Base-by-base conservation (phyloP, 2,888 invertebrate genomes). In the Boloria euphrosyne region DNA sequence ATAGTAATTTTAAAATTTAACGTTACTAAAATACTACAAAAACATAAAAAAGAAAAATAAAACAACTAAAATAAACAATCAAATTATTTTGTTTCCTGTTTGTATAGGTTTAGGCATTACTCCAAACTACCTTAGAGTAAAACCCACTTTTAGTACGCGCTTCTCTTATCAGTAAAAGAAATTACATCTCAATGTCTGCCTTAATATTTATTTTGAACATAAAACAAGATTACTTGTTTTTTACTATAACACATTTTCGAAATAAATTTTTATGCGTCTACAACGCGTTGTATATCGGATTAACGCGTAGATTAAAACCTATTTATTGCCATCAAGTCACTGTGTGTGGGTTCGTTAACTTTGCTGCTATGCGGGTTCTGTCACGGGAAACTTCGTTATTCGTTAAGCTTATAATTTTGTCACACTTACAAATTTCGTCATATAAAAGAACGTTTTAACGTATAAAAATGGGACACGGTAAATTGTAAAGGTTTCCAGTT, bases 391-490 rank as follows among this genome's bases (percentile, higher is more conserved):
- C 43, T 63, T 27, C 22, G 50, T 44, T 5, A 22, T 63, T 27
- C 22, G 50, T 44, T 5, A 22, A 16, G 50, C 51, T 57, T 16
- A 44, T 57, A 63, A 63, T 63, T 57, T 51, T 43, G 57, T 63
- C 13, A 55, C 55, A 43, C 49, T 46, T n/a, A 50, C 50, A 10
- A 57, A n/a, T 57, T 63, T 50, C 38, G 4, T 14, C 10, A 38
- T 59, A 50, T 14, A 50, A 59, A 59, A 49, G 59, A 59, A 14
- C 50, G 31, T 47, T 53, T 17, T 49, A 65, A n/a, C 17, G 46
- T 62, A 49, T n/a, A 52, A 62, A 66, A 63, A 49, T 57, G 50
- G 66, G 62, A 59, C 62, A 64, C 64, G 64, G 27, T 57, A 50
- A 55, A 52, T 67, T 67, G 47, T 62, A 59, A 62, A 59, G 60